Conservation (phyloP, 2,797 vertebrate genomes). For the Ibycter americanus region DNA sequence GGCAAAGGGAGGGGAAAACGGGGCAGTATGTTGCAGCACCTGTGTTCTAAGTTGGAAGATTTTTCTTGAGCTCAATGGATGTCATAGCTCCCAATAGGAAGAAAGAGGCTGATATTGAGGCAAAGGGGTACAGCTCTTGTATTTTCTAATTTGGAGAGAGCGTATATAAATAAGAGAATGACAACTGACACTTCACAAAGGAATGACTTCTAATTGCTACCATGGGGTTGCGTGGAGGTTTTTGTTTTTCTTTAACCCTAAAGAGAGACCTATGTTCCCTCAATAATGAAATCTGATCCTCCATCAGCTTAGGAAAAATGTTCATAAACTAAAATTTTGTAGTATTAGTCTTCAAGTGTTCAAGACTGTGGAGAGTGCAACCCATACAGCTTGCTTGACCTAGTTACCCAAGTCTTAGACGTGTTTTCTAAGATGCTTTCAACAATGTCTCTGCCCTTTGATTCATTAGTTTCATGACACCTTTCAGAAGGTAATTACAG, state of each 20-base stretch:
- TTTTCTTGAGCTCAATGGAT: background rate
- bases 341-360: background rate
- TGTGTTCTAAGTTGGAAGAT: background rate
- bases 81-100: background rate
- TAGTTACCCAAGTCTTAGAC: background rate
- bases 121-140: background rate
- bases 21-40: background rate
- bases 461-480: background rate
- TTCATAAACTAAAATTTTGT: background rate
- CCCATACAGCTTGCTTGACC: background rate
- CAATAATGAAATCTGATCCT: background rate
- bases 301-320: background rate
- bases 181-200: background rate
- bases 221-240: background rate
- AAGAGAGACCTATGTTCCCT: background rate
- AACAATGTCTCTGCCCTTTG: background rate
- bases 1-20: background rate
- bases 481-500: background rate
- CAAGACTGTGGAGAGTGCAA: background rate
- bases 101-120: background rate
- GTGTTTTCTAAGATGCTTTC: background rate
- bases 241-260: background rate
- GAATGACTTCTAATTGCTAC: background rate
- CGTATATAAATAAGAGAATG: background rate
- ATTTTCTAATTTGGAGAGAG: background rate